Evolutionary conservation across 2,797 vertebrate genomes (phyloP).

Genomic region (Scleropages formosus): DNA sequence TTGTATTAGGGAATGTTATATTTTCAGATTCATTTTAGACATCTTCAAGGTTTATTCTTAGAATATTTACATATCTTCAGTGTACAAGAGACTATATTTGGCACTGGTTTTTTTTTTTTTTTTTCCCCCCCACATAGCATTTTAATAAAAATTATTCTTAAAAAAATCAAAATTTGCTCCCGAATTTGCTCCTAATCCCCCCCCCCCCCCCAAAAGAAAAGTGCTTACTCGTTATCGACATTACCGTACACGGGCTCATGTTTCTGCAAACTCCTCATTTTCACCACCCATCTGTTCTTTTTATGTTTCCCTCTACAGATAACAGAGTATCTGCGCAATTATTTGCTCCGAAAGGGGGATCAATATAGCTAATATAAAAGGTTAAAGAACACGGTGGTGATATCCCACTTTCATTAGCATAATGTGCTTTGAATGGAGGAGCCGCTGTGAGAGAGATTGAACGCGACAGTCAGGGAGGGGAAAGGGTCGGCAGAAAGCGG

Average conservation of each 20-base stretch:
- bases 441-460: constrained; percentile 47
- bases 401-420: constrained; percentile 56
- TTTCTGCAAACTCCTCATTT: constrained; percentile 61
- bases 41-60: not conserved
- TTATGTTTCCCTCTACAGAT: constrained; percentile 53
- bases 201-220: constrained; percentile 36
- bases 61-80: not conserved
- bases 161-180: not conserved
- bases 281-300: constrained; percentile 51
- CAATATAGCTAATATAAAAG: constrained; percentile 58
- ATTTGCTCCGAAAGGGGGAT: constrained; percentile 55
- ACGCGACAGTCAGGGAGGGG: constrained; percentile 37
- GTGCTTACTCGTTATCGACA: constrained; percentile 61
- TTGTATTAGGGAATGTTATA: too few species aligned
- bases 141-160: constrained; percentile 17
- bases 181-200: constrained; percentile 30
- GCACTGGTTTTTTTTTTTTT: not conserved
- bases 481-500: constrained; percentile 21
- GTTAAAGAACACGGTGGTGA: constrained; percentile 53
- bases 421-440: constrained; percentile 54
- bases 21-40: not conserved
- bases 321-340: constrained; percentile 58
- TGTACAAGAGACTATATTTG: not conserved
- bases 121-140: constrained; percentile 2
- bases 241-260: constrained; percentile 43